phyloP scores from a whole-genome alignment of 2,797 vertebrate genomes.

The Sebastes cheni region DNA sequence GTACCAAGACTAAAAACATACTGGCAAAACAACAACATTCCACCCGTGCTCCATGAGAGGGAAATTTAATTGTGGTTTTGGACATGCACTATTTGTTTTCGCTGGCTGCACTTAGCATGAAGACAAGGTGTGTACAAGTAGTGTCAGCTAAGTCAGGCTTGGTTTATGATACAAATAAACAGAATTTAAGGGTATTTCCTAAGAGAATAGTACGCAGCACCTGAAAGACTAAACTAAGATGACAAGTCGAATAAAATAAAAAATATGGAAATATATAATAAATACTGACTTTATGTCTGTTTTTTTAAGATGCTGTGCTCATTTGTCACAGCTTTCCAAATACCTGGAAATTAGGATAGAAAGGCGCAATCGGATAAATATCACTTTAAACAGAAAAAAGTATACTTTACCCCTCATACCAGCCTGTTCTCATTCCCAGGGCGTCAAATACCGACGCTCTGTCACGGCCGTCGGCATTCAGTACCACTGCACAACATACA shows the following conservation, averaged over 20 bases:
- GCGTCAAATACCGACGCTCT: no score
- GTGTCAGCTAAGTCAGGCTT: not conserved
- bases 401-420: no score
- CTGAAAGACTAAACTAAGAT: not conserved
- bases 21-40: not conserved
- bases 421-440: no score
- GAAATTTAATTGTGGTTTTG: slow-evolving; percentile 33
- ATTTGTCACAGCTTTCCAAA: not conserved
- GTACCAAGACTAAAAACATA: not conserved
- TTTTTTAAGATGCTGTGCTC: not conserved
- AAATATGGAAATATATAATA: not conserved
- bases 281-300: not conserved
- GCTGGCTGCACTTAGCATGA: not conserved
- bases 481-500: no score
- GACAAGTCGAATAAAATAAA: not conserved
- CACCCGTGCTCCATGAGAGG: not conserved
- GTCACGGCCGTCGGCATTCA: no score
- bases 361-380: not conserved
- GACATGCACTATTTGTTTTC: not conserved
- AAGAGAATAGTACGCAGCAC: not conserved
- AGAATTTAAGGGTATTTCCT: not conserved
- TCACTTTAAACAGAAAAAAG: not conserved
- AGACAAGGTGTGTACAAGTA: slow-evolving; percentile 1
- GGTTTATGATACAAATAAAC: slow-evolving; percentile 1
- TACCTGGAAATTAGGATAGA: not conserved